These are phyloP conservation scores for Atherinomorus stipes DNA, from an alignment of 2,113 vertebrate species.

Conservation along the genomic window DNA sequence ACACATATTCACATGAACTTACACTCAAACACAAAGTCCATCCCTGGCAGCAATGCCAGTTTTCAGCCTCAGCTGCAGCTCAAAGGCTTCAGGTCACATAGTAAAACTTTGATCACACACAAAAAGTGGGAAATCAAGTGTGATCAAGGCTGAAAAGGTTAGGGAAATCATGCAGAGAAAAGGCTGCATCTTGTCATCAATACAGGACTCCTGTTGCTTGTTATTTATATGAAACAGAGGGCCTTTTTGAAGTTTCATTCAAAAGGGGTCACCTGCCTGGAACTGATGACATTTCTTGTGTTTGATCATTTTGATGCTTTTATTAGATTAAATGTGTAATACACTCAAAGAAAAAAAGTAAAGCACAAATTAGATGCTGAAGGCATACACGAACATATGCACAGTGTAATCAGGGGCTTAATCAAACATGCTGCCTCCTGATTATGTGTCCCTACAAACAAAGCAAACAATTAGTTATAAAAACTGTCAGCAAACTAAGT, in stretches of 20 bases:
- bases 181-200: neutral
- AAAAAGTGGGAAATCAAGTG: constrained; percentile 9
- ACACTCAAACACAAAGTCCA: constrained; percentile 1
- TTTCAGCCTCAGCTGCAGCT: constrained; percentile 1
- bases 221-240: constrained; percentile 13
- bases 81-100: constrained; percentile 7
- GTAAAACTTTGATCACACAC: constrained; percentile 17
- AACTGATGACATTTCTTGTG: neutral
- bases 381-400: constrained; percentile 39
- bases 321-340: constrained; percentile 30
- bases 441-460: constrained; percentile 42
- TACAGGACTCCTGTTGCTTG: constrained; percentile 15
- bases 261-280: constrained; percentile 9
- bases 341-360: constrained; percentile 11
- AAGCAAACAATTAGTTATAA: constrained; percentile 23
- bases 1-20: constrained; percentile 9
- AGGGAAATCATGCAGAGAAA: constrained; percentile 10
- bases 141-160: neutral
- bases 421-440: constrained; percentile 44
- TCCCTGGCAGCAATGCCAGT: constrained; percentile 1
- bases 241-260: constrained; percentile 9
- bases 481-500: too few relatives aligned
- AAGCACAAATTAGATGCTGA: constrained; percentile 16
- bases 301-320: constrained; percentile 13
- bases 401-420: constrained; percentile 17